Base-by-base conservation (phyloP, 2,888 invertebrate genomes). In the Cryptophagus acutangulus region DNA sequence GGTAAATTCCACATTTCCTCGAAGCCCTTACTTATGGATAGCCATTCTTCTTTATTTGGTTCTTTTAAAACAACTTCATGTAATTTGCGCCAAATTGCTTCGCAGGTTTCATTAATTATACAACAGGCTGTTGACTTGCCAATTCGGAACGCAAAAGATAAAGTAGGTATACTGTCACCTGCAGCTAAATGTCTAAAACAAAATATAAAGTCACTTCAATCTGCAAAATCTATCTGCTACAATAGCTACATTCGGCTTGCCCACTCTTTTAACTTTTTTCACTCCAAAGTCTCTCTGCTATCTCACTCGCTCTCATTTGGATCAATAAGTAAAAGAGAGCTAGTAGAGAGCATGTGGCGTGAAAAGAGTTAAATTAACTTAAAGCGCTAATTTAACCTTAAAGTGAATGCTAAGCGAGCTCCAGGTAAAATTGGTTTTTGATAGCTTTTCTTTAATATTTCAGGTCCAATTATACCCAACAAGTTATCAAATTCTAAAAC, bases 341-440 rank as follows among this genome's bases (percentile, higher is more conserved):
- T n/a, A n/a, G n/a, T n/a, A n/a, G n/a, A n/a, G n/a, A n/a, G n/a
- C n/a, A n/a, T n/a, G n/a, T n/a, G n/a, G n/a, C n/a, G n/a, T n/a
- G n/a, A n/a, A n/a, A n/a, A n/a, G n/a, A n/a, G n/a, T n/a, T n/a
- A n/a, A n/a, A n/a, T n/a, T n/a, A n/a, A n/a, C n/a, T n/a, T n/a
- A n/a, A n/a, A n/a, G n/a, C n/a, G n/a, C n/a, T n/a, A n/a, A n/a
- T n/a, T n/a, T n/a, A n/a, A 53, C 54, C 51, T 51, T 46, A 56
- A 45, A 34, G 55, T 58, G 18, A 55, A 33, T 40, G 55, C 52
- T 30, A 58, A 40, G 35, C 51, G 54, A 42, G 52, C 48, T 42
- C 48, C 53, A 35, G 55, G 47, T 34, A 44, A 42, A n/a, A 46
- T 44, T 10, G 55, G 47, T 48, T 51, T 47, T 46, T 57, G 45